Conservation (phyloP, 2,113 vertebrate species). For the Sigmodon hispidus region DNA sequence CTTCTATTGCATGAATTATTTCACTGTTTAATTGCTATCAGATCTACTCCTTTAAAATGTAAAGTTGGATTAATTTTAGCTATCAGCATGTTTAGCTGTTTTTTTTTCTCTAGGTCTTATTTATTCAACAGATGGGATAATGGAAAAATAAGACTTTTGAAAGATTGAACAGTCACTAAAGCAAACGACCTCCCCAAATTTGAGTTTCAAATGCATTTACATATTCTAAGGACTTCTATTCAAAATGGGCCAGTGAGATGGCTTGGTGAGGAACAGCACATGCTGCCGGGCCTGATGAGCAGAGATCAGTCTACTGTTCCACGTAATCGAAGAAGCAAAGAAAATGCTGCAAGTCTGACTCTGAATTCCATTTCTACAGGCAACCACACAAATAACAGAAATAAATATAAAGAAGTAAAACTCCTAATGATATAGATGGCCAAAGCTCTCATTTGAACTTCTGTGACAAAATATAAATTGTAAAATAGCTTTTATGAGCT, state of each 20-base stretch:
- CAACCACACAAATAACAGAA: background rate
- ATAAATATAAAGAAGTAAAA: background rate
- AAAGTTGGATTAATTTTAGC: conserved; percentile 14
- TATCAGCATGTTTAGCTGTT: background rate
- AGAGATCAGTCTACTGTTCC: background rate
- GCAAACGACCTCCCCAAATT: conserved; percentile 10
- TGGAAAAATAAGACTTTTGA: conserved; percentile 9
- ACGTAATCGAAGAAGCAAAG: background rate
- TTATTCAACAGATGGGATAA: background rate
- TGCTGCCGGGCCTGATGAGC: background rate
- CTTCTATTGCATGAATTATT: conserved; percentile 14
- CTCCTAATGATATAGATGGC: background rate
- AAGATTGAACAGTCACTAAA: conserved; percentile 39
- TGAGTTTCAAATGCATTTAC: conserved; percentile 15
- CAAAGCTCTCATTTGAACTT: conserved; percentile 28
- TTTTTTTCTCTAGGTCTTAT: background rate
- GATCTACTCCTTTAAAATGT: conserved; percentile 37
- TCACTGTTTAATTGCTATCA: background rate
- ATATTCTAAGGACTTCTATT: conserved; percentile 9
- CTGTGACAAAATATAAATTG: conserved; percentile 7
- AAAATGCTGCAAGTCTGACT: background rate
- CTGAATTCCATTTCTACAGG: background rate
- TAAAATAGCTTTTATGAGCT: background rate
- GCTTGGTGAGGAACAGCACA: background rate
- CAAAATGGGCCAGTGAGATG: background rate